Percentiles rank a stretch among this genome's conserved stretches.
Evolutionary conservation across 2,797 vertebrate genomes (phyloP).

Genomic region (Tympanoctomys barrerae): DNA sequence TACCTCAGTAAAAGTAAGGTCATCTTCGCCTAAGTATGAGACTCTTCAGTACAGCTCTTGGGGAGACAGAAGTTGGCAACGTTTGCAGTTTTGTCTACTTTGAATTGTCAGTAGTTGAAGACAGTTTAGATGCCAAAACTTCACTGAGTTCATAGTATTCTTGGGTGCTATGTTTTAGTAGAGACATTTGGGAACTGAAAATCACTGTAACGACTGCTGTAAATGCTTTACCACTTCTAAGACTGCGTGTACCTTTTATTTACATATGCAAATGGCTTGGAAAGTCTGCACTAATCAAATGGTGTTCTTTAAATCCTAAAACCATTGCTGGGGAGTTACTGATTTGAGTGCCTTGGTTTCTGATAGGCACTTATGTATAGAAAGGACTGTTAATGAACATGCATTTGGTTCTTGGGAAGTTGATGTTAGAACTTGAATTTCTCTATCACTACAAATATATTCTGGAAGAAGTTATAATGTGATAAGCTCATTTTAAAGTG

Average conservation of each 20-base stretch:
- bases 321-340: not conserved
- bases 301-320: not conserved
- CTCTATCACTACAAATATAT: not conserved
- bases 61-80: not conserved
- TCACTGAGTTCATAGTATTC: not conserved
- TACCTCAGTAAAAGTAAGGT: not conserved
- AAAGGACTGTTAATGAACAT: not conserved
- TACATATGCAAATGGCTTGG: not conserved
- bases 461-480: conserved; percentile 40
- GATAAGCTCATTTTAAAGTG: not conserved
- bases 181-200: not conserved
- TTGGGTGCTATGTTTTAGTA: not conserved
- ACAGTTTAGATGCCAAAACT: not conserved
- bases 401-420: not conserved
- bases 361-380: not conserved
- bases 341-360: not conserved
- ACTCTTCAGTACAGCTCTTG: not conserved
- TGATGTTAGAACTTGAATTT: not conserved
- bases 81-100: not conserved
- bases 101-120: not conserved
- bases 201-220: not conserved
- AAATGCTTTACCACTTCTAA: conserved; percentile 1
- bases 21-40: not conserved
- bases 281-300: not conserved
- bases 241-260: not conserved